A percentile compares a stretch with the other conserved stretches of the same genome.
Evolutionary conservation across 2,113 vertebrate species (phyloP).

Genomic region (Toxotes chatareus): DNA sequence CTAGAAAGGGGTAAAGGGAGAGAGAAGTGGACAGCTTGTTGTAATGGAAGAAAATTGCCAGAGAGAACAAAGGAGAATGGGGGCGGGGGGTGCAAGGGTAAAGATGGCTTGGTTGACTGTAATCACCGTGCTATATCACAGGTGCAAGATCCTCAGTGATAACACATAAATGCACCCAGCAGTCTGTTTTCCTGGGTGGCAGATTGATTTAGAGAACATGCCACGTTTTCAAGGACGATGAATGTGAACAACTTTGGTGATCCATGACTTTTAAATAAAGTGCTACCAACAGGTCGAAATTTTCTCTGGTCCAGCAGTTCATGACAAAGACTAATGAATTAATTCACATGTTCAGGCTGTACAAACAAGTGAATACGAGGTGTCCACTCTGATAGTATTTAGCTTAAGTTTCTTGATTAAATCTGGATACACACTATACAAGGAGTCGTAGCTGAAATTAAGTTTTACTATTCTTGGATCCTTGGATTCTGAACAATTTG

Average conservation of each 20-base stretch:
- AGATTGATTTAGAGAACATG: conserved; percentile 6
- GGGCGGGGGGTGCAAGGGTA: background rate
- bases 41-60: conserved; percentile 37
- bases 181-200: conserved; percentile 17
- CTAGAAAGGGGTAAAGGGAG: conserved; percentile 5
- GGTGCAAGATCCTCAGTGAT: conserved; percentile 57
- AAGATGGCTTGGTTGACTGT: conserved; percentile 34
- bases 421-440: background rate
- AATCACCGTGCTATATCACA: conserved; percentile 39
- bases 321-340: background rate
- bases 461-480: background rate
- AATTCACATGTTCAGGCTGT: background rate
- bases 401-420: background rate
- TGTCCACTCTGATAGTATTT: background rate
- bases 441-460: background rate
- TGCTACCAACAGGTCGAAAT: background rate
- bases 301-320: background rate
- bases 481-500: background rate
- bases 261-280: background rate
- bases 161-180: background rate
- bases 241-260: background rate
- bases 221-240: background rate
- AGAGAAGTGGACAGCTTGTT: conserved; percentile 48
- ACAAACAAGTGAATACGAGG: background rate
- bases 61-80: conserved; percentile 41